phyloP scores from a whole-genome alignment of 2,797 vertebrate species.

The Acipenser ruthenus region DNA sequence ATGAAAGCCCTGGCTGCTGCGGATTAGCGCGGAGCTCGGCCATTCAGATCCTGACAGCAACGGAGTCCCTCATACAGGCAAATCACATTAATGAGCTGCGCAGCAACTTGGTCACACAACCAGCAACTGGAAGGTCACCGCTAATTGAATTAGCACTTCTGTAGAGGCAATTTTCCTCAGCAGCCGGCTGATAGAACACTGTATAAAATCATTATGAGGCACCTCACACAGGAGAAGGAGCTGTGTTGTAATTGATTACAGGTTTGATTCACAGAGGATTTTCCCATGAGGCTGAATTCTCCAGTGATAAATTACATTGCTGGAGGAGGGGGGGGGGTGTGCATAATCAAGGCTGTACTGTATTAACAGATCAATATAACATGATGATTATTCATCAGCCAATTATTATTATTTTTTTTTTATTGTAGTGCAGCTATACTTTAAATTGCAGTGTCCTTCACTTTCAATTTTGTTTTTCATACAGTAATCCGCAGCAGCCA shows the following conservation, averaged over 20 bases:
- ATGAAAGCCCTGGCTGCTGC: background rate
- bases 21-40: background rate
- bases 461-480: too few relatives aligned
- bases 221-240: constrained; percentile 9
- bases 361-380: constrained; percentile 11
- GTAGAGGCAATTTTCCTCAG: constrained; percentile 12
- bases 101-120: constrained; percentile 3
- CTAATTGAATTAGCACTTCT: constrained; percentile 27
- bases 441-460: too few relatives aligned
- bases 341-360: too few relatives aligned
- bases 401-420: constrained; percentile 16
- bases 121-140: constrained; percentile 20
- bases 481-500: too few relatives aligned
- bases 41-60: background rate
- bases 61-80: constrained; percentile 8
- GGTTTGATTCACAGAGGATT: constrained; percentile 17
- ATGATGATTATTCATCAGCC: constrained; percentile 14
- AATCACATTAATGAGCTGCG: constrained; percentile 17
- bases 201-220: constrained; percentile 15
- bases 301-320: constrained; percentile 19
- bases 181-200: constrained; percentile 8
- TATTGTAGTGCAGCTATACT: too few relatives aligned
- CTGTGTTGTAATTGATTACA: constrained; percentile 19
- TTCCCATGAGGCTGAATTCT: constrained; percentile 16
- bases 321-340: constrained; percentile 4